A percentile compares a stretch with the other conserved stretches of the same genome.
phyloP scores from a whole-genome alignment of 2,888 invertebrate genomes.

The Unio pictorum region DNA sequence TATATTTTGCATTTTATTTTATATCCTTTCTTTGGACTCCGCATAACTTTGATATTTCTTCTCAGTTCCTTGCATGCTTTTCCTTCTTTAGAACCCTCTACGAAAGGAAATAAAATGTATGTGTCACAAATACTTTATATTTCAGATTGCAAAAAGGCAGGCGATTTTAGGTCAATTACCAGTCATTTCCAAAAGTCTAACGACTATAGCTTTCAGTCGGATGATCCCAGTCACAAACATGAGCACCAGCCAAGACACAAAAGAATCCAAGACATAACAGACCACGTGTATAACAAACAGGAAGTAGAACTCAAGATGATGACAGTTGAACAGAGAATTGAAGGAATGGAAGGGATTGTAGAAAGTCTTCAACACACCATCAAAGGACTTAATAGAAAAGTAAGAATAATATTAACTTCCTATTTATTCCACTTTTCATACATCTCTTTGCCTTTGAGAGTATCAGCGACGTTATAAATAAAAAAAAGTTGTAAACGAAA shows the following conservation, averaged over 20 bases:
- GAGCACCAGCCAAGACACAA: constrained; percentile 2
- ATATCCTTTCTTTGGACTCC: too few species aligned
- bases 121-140: neutral
- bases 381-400: constrained; percentile 74
- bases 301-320: constrained; percentile 48
- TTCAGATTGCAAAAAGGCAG: constrained; percentile 70
- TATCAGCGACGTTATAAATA: too few species aligned
- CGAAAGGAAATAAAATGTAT: too few species aligned
- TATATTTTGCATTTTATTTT: too few species aligned
- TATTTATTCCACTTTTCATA: too few species aligned
- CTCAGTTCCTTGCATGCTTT: too few species aligned
- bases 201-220: constrained; percentile 50
- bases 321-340: constrained; percentile 63
- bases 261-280: neutral
- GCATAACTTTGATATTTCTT: too few species aligned
- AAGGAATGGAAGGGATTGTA: constrained; percentile 76
- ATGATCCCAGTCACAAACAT: constrained; percentile 6
- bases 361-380: constrained; percentile 75
- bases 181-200: constrained; percentile 56
- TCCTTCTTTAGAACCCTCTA: too few species aligned
- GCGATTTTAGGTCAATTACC: constrained; percentile 68
- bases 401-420: constrained; percentile 64
- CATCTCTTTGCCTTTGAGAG: too few species aligned
- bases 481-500: too few species aligned
- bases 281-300: constrained; percentile 31